A percentile compares a stretch with the other conserved stretches of the same genome.
Evolutionary conservation across 2,113 vertebrate species (phyloP).

Genomic region (Callionymus lyra): DNA sequence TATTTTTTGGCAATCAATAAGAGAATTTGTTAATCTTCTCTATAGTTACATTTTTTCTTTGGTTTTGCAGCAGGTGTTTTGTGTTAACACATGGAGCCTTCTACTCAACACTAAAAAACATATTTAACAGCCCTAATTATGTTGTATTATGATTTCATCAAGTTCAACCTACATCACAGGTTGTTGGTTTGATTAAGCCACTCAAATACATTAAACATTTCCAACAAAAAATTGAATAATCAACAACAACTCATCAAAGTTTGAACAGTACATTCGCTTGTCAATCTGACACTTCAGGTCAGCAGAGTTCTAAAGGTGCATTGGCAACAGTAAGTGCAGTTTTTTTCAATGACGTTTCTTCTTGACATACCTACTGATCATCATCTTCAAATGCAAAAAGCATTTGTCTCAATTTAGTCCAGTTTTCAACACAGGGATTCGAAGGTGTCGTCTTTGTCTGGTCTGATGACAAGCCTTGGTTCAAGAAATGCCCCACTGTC

Average conservation of each 20-base stretch:
- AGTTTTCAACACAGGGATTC: conserved; percentile 74
- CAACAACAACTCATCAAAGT: conserved; percentile 8
- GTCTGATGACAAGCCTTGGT: conserved; percentile 87
- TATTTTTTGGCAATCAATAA: too few species aligned
- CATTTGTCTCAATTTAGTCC: conserved; percentile 1
- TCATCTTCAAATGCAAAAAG: conserved; percentile 9
- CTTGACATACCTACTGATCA: conserved; percentile 4
- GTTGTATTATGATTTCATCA: too few species aligned
- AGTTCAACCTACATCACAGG: too few species aligned
- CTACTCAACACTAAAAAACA: too few species aligned
- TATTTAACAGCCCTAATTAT: too few species aligned
- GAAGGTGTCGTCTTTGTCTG: conserved; percentile 83
- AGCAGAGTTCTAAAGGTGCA: conserved; percentile 10
- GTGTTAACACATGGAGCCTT: too few species aligned
- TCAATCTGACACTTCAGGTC: conserved; percentile 56
- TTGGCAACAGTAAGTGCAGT: conserved; percentile 8
- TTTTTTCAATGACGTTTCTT: conserved; percentile 4
- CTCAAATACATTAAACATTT: too few species aligned
- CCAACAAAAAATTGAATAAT: not conserved
- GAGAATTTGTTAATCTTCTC: too few species aligned
- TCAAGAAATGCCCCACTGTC: conserved; percentile 74
- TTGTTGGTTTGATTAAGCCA: too few species aligned
- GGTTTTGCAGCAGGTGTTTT: too few species aligned
- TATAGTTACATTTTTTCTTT: conserved; percentile 16
- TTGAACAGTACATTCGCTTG: conserved; percentile 47